phyloP scores from a whole-genome alignment of 2,888 invertebrate genomes.

The Crepidodera aurea region DNA sequence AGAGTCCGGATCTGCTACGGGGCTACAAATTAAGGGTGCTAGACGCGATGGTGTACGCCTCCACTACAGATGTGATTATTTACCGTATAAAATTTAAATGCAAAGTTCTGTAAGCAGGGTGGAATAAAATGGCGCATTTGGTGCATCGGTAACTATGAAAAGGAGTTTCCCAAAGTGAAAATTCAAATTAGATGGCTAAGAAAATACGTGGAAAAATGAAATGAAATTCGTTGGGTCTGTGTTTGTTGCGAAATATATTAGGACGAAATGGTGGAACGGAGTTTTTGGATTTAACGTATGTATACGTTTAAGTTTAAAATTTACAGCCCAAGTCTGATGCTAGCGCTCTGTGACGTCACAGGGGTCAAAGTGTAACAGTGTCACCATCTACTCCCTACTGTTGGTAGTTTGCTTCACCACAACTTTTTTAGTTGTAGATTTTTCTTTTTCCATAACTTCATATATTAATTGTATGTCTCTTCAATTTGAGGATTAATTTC shows the following conservation, averaged over 20 bases:
- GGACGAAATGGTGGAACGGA: too few relatives aligned
- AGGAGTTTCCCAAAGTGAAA: constrained; percentile 25
- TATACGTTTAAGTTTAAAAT: too few relatives aligned
- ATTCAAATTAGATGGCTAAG: constrained; percentile 22
- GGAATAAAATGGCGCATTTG: constrained; percentile 26
- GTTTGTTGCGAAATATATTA: constrained; percentile 3
- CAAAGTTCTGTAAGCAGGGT: constrained; percentile 22
- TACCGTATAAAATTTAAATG: constrained; percentile 29
- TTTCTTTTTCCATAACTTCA: too few relatives aligned
- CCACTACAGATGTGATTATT: constrained; percentile 32
- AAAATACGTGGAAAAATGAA: constrained; percentile 6
- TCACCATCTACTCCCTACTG: too few relatives aligned
- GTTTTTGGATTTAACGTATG: neutral
- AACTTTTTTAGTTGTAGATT: too few relatives aligned
- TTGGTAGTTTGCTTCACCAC: too few relatives aligned
- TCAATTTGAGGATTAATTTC: too few relatives aligned
- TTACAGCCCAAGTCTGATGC: too few relatives aligned
- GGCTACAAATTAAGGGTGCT: constrained; percentile 45
- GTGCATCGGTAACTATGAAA: constrained; percentile 26
- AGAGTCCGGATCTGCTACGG: constrained; percentile 3
- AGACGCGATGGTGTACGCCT: constrained; percentile 26
- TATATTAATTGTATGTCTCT: too few relatives aligned
- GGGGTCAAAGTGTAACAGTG: too few relatives aligned
- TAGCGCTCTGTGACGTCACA: too few relatives aligned
- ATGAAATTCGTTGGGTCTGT: neutral